Conservation (phyloP, 2,113 vertebrate species). For the Garra rufa region DNA sequence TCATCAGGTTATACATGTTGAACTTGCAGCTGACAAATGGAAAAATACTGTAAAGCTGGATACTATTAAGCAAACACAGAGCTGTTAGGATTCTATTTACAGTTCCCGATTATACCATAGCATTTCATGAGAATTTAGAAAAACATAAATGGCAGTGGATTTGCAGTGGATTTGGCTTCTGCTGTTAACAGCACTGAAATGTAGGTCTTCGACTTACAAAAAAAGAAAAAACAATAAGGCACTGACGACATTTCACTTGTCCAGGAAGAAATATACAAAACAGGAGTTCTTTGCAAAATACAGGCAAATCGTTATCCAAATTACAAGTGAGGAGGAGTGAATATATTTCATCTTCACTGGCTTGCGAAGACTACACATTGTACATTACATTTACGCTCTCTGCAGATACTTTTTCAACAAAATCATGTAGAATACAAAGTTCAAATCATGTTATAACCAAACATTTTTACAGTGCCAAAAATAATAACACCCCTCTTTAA, state of each 20-base stretch:
- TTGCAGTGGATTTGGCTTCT: too few relatives aligned
- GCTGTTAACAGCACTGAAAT: too few relatives aligned
- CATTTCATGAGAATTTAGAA: background rate
- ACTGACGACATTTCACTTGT: background rate
- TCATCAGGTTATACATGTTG: background rate
- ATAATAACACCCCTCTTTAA: background rate
- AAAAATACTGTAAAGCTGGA: background rate
- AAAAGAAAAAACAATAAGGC: background rate
- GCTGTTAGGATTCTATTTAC: background rate
- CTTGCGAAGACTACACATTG: background rate
- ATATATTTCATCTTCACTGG: background rate
- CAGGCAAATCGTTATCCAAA: slow-evolving; percentile 33
- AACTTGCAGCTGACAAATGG: background rate
- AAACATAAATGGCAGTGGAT: background rate
- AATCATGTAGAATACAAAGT: background rate
- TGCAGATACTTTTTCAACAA: background rate
- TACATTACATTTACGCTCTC: background rate
- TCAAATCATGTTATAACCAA: background rate
- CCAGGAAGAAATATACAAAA: slow-evolving; percentile 16
- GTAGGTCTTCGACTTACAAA: too few relatives aligned
- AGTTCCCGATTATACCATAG: background rate
- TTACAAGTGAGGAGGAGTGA: background rate
- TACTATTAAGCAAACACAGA: background rate
- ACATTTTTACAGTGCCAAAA: background rate
- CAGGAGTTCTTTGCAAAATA: background rate